Evolutionary conservation across 2,113 vertebrate species (phyloP).

Genomic region (Siniperca chuatsi): DNA sequence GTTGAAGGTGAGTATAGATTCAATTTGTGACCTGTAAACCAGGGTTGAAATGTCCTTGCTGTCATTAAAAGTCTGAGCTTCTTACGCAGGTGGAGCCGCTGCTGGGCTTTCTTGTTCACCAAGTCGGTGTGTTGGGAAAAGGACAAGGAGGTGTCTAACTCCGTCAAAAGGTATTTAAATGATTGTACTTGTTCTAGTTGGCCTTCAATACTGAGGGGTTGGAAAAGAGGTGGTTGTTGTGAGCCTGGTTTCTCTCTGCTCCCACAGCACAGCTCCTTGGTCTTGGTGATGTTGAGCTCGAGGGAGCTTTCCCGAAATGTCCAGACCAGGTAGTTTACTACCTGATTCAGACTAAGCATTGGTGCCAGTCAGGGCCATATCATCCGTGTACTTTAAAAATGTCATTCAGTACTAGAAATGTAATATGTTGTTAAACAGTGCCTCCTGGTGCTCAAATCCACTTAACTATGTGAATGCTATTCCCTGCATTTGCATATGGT

Average conservation of each 20-base stretch:
- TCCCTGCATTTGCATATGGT: not conserved
- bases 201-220: not conserved
- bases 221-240: not conserved
- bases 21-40: no score
- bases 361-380: not conserved
- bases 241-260: no score
- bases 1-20: no score
- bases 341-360: not conserved
- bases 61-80: no score
- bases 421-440: not conserved
- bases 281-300: not conserved
- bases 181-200: no score
- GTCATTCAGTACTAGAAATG: not conserved
- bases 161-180: no score
- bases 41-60: no score
- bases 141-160: no score
- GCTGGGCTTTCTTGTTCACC: no score
- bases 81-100: no score
- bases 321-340: not conserved
- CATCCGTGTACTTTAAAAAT: not conserved
- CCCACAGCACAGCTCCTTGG: not conserved
- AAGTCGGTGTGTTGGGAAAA: no score
- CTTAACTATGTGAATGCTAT: not conserved
- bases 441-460: not conserved
- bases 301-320: not conserved